Base-by-base conservation (phyloP, 1,140 invertebrate genomes). In the Sinella curviseta region DNA sequence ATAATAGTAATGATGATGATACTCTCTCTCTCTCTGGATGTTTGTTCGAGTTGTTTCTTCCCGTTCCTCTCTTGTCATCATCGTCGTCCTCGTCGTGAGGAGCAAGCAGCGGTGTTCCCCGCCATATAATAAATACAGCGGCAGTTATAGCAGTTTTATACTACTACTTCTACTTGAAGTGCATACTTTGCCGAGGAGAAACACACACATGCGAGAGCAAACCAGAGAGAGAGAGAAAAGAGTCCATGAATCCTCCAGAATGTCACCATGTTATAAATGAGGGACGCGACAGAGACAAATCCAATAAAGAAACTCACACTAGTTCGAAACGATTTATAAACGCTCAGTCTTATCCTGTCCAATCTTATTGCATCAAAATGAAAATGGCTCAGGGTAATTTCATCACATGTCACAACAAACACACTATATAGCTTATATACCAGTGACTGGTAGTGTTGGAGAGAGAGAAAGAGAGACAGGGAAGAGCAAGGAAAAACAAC, bases 281-380 rank as follows among this genome's bases (percentile, higher is more conserved):
- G 65, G 65, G 65, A 70, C 65, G 65, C 26, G 65, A 70, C 65
- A 70, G 31, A 70, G 65, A 70, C 31, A 70, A 70, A 70, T 70
- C 65, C 65, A 70, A 70, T 70, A 70, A 70, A 70, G 65, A 70
- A 70, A 70, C 65, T 70, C 65, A 70, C 65, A 70, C 65, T 30
- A 70, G 65, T 70, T 70, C 26, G 65, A 70, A 70, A 70, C 65
- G 65, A 70, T 70, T 70, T 70, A 70, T 70, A 70, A 70, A 70
- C 65, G 65, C 31, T 70, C 65, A 70, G 65, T 70, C 65, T 70
- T 70, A 33, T 70, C 65, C 65, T 70, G 65, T 70, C 65, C 65
- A 70, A 70, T 70, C 65, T 70, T 70, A 70, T 70, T 70, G 65
- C 65, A 70, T 70, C 65, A 70, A 70, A 70, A 70, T 70, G 65